Base-by-base conservation (phyloP, 2,797 vertebrate genomes). In the Chaetophractus vellerosus region DNA sequence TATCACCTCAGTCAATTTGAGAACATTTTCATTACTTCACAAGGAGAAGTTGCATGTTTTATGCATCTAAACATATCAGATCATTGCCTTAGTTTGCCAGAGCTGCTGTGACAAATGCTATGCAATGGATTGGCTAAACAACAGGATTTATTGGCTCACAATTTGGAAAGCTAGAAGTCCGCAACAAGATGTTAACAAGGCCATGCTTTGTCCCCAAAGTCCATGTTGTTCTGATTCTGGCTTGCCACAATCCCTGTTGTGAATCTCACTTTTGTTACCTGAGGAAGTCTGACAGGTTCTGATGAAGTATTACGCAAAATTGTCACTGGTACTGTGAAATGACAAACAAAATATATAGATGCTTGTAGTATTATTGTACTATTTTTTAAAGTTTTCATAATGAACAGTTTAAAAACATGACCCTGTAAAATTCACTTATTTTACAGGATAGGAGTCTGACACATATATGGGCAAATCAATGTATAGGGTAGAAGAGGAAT, bases 321-420 rank as follows among this genome's bases (percentile, higher is more conserved):
- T 63, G 18, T 66, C 69, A 50, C 14, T 15, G 23, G 31, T 18
- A 16, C 19, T n/a, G 14, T 80, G 28, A 84, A 79, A 83, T 38
- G 74, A 88, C 55, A 74, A 81, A 69, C 10, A 45, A 26, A 69
- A 61, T 31, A 28, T 24, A 26, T 91, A 7, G 23, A 21, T 81
- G n/a, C 48, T 81, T 76, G 26, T 16, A 64, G 28, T 74, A 33
- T 21, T 92, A 0, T 28, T 84, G 19, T 74, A 91, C 18, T 31
- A 0, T n/a, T 45, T 88, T 93, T 71, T 9, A 71, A 96, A 75
- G 10, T 68, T 78, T 80, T 90, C 59, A 59, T 81, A 52, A 63
- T 48, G 2, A 55, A 81, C 38, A 69, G 26, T 76, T 69, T 81
- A 14, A 95, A 82, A 83, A 31, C 5, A 19, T 55, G 48, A 76